Percentiles rank a stretch among this genome's conserved stretches.
These are phyloP conservation scores for Alexandromys oeconomus DNA, from an alignment of 2,797 vertebrate species.

Conservation along the genomic window DNA sequence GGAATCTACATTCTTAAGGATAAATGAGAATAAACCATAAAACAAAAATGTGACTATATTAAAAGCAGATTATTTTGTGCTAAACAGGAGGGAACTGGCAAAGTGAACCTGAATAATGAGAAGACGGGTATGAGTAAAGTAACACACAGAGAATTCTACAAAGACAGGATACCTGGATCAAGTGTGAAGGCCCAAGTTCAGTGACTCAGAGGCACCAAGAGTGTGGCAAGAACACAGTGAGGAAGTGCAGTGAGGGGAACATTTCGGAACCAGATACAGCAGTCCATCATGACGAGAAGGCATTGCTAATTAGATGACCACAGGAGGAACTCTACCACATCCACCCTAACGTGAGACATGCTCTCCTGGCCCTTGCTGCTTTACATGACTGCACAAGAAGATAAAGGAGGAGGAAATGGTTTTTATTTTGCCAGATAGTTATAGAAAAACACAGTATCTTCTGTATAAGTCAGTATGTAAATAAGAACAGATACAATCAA, in stretches of 20 bases:
- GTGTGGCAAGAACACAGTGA: not conserved
- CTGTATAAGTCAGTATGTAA: conserved; percentile 32
- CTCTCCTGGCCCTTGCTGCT: conserved; percentile 19
- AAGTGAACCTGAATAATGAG: not conserved
- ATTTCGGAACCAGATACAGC: not conserved
- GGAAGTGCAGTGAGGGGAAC: not conserved
- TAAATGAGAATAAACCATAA: not conserved
- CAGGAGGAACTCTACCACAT: not conserved
- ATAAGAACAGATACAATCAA: conserved; percentile 50
- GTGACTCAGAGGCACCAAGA: not conserved
- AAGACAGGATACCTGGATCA: not conserved
- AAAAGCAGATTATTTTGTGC: not conserved
- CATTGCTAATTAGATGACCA: conserved; percentile 19
- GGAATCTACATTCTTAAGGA: not conserved
- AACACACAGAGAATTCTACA: not conserved
- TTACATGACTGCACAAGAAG: conserved; percentile 41
- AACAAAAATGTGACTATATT: not conserved
- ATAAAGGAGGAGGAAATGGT: conserved; percentile 1
- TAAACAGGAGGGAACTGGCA: not conserved
- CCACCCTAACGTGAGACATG: not conserved
- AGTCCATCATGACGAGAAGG: not conserved
- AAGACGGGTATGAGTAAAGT: not conserved
- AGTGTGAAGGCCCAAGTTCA: not conserved
- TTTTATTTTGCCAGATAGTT: conserved; percentile 67
- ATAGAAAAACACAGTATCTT: conserved; percentile 66